A percentile compares a stretch with the other conserved stretches of the same genome.
phyloP scores from a whole-genome alignment of 2,113 vertebrate genomes.

The Cinclus cinclus region DNA sequence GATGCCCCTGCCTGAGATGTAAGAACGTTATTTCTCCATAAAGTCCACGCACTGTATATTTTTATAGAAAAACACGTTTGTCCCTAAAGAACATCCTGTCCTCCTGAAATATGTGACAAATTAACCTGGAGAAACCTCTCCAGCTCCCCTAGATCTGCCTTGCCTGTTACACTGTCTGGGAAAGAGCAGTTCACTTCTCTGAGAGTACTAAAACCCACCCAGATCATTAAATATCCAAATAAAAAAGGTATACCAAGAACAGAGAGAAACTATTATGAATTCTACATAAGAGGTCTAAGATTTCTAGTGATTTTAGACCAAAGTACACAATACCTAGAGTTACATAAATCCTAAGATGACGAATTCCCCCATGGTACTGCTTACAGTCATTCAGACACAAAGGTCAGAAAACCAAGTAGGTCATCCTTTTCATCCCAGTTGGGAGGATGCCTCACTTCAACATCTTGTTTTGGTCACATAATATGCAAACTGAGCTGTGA shows the following conservation, averaged over 20 bases:
- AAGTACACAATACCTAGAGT: neutral
- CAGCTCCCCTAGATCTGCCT: neutral
- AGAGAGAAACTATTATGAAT: neutral
- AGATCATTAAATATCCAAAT: neutral
- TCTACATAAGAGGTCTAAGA: neutral
- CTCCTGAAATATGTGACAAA: neutral
- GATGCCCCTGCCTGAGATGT: neutral
- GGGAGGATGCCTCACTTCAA: neutral
- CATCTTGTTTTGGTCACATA: neutral
- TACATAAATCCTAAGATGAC: neutral
- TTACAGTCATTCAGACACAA: neutral
- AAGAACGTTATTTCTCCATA: neutral
- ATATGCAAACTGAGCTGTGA: neutral
- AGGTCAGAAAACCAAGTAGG: neutral
- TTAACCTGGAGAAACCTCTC: neutral
- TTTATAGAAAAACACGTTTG: neutral
- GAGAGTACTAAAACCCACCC: neutral
- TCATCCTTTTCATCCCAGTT: neutral
- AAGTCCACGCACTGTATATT: neutral
- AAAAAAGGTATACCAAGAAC: neutral
- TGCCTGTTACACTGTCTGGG: neutral
- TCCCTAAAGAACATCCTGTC: neutral
- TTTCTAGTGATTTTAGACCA: neutral
- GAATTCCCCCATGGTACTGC: rapidly evolving
- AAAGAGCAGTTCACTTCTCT: neutral